Percentiles rank a stretch among this genome's conserved stretches.
Evolutionary conservation across 2,113 vertebrate species (phyloP).

Genomic region (Dascyllus trimaculatus): DNA sequence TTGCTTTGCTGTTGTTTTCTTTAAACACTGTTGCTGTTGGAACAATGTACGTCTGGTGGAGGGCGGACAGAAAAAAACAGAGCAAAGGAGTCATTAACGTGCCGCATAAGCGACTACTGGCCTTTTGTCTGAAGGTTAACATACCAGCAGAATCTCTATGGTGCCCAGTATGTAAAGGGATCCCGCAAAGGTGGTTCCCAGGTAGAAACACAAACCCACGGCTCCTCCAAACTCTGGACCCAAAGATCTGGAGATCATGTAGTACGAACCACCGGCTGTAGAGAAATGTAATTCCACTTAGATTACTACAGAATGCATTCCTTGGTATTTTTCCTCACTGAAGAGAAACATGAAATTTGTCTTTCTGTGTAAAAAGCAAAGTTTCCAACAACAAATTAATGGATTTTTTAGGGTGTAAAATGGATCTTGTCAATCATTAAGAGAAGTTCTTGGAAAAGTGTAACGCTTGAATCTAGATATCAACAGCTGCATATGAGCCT

Average conservation of each 20-base stretch:
- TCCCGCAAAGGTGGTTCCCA: conserved; percentile 87
- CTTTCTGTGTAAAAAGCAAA: neutral
- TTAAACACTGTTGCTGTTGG: conserved; percentile 84
- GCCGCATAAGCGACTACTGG: neutral
- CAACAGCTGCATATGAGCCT: neutral
- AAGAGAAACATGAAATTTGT: no score
- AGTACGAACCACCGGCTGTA: conserved; percentile 87
- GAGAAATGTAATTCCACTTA: conserved; percentile 3
- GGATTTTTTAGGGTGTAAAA: no score
- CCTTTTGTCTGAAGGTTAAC: neutral
- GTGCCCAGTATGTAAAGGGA: conserved; percentile 88
- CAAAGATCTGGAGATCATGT: conserved; percentile 88
- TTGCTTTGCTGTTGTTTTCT: conserved; percentile 49
- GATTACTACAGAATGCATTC: neutral
- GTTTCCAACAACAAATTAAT: neutral
- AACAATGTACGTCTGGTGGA: conserved; percentile 90
- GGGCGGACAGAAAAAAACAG: neutral
- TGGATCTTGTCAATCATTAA: no score
- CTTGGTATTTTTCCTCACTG: neutral
- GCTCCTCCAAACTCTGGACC: conserved; percentile 88
- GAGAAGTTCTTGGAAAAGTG: no score
- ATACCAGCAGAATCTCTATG: conserved; percentile 87
- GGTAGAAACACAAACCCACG: conserved; percentile 86
- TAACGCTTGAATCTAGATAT: neutral
- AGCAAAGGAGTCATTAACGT: neutral